Evolutionary conservation across 2,113 vertebrate species (phyloP), one percentile per base, ranked within the genome.

Genomic region (Actinemys pallida): DNA sequence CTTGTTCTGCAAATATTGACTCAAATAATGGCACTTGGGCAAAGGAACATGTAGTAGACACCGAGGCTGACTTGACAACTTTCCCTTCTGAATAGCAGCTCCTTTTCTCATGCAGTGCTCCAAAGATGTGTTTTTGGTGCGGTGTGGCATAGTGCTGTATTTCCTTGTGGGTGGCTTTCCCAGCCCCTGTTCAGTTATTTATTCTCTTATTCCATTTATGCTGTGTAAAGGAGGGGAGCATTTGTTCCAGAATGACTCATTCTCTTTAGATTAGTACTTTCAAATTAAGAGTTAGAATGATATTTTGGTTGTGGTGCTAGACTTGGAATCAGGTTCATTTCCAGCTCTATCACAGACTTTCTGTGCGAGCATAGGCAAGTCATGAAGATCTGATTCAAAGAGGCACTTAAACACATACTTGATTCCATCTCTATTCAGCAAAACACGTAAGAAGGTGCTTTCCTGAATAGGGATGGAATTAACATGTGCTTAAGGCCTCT

Each of bases 1-100:
- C 89, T 83, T 87, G 25, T 75, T 80, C 53, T 76, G 83, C 81
- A 95, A 96, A 97, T 96, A 96, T 78, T 95, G 94, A 93, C 87
- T 81, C 56, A 92, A 91, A 94, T 5, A 72, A 54, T 72, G 45
- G 49, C 39, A 84, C 56, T 87, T 80, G 82, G 53, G 72, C 45
- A 88, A 81, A 82, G 5, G 5, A 96, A 85, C 53, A 45, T 27
- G 20, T 27, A 76, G 42, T 24, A 27, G 24, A 47, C 4, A 50
- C 65, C 76, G 69, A 6, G 16, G 42, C 6, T 76, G 92, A 49
- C 85, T 19, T 82, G 56, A 24, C 52, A 39, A 45, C 42, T 39
- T 31, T n/a, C 6, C 19, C 3, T 14, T 84, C 8, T 76, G 75
- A 22, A 80, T 72, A 90, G 56, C 2, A 57, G 2, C 17, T 81